Percentiles rank a stretch among this genome's conserved stretches.
Conservation (phyloP, 2,797 vertebrate species). For the Sebastes vulpes region DNA sequence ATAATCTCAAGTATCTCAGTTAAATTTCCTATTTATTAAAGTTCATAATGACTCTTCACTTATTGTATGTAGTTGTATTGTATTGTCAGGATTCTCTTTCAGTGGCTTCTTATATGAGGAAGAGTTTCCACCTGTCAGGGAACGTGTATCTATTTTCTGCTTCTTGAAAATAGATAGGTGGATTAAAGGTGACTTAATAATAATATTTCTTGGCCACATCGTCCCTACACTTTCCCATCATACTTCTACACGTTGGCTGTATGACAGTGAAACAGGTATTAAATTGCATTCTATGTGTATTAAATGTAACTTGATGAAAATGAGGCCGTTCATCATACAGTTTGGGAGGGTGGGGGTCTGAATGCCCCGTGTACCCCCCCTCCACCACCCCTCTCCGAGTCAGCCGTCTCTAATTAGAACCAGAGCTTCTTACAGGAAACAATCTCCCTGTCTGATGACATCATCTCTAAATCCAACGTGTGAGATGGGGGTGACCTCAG, state of each 20-base stretch:
- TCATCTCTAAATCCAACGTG: slow-evolving; percentile 72
- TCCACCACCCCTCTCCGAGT: slow-evolving; percentile 12
- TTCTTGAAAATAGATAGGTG: not conserved
- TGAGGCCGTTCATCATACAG: not conserved
- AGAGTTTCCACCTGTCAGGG: not conserved
- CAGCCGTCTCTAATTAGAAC: slow-evolving; percentile 73
- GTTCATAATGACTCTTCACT: not conserved
- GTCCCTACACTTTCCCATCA: not conserved
- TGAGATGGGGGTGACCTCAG: slow-evolving; percentile 74
- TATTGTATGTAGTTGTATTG: no score
- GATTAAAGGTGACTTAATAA: not conserved
- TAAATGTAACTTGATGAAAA: not conserved
- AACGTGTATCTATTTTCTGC: not conserved
- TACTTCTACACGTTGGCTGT: not conserved
- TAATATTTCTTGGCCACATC: not conserved
- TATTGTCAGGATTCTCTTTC: not conserved
- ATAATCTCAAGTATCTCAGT: slow-evolving; percentile 4
- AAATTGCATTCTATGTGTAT: not conserved
- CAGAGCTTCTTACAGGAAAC: slow-evolving; percentile 82
- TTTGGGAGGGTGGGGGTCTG: slow-evolving; percentile 30
- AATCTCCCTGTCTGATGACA: slow-evolving; percentile 79
- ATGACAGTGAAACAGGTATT: not conserved
- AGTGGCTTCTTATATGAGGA: not conserved
- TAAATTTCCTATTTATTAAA: not conserved
- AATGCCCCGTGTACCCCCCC: slow-evolving; percentile 4